These are phyloP conservation scores for Lanius collurio DNA, from an alignment of 2,113 vertebrate species.

Conservation along the genomic window DNA sequence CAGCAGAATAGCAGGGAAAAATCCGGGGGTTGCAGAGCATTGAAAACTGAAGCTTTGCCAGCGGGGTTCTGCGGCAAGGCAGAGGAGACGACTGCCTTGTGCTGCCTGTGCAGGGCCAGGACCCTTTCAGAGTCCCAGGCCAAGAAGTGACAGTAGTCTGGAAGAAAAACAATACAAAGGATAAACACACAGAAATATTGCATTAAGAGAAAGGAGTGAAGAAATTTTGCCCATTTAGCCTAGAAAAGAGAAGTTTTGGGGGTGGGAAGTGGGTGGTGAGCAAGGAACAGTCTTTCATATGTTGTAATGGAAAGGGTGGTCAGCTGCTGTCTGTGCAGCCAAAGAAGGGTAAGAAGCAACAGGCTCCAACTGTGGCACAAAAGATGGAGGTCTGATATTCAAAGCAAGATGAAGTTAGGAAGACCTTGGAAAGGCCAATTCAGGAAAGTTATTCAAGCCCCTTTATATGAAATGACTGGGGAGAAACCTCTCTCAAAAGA, in stretches of 20 bases:
- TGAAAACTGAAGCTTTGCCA: not conserved
- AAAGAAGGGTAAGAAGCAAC: not conserved
- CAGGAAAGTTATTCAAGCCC: not conserved
- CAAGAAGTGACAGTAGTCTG: not conserved
- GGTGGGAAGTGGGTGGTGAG: not conserved
- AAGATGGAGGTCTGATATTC: not conserved
- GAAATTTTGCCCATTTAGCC: not conserved
- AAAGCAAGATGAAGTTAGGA: not conserved
- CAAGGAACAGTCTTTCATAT: not conserved
- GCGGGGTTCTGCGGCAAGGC: not conserved
- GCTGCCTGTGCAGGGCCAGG: not conserved
- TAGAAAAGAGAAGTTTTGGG: slow-evolving; percentile 1
- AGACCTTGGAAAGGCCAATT: not conserved
- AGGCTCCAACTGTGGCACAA: not conserved
- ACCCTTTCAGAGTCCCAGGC: not conserved
- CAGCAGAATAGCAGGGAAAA: not conserved
- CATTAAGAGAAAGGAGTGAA: not conserved
- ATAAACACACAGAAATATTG: not conserved
- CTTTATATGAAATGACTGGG: not conserved
- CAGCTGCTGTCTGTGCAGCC: not conserved
- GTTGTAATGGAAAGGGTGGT: slow-evolving; percentile 25
- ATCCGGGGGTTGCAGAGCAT: not conserved
- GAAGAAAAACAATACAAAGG: not conserved
- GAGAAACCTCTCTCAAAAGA: not conserved
- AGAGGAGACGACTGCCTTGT: not conserved